Percentiles rank a stretch among this genome's conserved stretches.
phyloP scores from a whole-genome alignment of 2,797 vertebrate species.

The Graptemys geographica region DNA sequence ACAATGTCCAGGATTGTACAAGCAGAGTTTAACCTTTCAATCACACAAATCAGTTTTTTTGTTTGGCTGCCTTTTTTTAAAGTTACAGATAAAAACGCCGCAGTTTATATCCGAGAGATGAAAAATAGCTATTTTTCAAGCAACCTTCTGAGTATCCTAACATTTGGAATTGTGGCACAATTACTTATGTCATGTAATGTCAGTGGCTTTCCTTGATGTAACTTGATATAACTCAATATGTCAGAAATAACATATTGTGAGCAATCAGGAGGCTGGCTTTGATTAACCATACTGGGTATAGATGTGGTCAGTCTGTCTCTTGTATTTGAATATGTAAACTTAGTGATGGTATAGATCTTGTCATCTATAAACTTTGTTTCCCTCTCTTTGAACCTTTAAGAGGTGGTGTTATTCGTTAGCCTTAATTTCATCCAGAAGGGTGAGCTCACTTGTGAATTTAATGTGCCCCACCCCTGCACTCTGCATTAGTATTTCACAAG shows the following conservation, averaged over 20 bases:
- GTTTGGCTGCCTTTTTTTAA: neutral
- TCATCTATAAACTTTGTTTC: neutral
- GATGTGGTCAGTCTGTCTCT: slow-evolving; percentile 29
- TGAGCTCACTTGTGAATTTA: neutral
- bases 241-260: slow-evolving; percentile 62
- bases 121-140: neutral
- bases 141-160: neutral
- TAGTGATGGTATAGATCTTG: slow-evolving; percentile 13
- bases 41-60: neutral
- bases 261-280: slow-evolving; percentile 16
- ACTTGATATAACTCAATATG: slow-evolving; percentile 39
- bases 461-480: neutral
- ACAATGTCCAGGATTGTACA: slow-evolving; percentile 19
- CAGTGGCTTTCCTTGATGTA: slow-evolving; percentile 27
- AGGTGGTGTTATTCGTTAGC: neutral
- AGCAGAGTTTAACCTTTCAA: neutral
- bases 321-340: slow-evolving; percentile 10
- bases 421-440: neutral
- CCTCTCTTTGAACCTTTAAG: slow-evolving; percentile 15
- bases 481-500: neutral
- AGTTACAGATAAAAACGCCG: neutral
- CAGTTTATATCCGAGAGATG: neutral
- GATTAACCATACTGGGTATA: neutral
- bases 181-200: neutral
- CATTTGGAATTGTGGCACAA: slow-evolving; percentile 1